phyloP scores from a whole-genome alignment of 1,140 invertebrate species.

The Cherax quadricarinatus region DNA sequence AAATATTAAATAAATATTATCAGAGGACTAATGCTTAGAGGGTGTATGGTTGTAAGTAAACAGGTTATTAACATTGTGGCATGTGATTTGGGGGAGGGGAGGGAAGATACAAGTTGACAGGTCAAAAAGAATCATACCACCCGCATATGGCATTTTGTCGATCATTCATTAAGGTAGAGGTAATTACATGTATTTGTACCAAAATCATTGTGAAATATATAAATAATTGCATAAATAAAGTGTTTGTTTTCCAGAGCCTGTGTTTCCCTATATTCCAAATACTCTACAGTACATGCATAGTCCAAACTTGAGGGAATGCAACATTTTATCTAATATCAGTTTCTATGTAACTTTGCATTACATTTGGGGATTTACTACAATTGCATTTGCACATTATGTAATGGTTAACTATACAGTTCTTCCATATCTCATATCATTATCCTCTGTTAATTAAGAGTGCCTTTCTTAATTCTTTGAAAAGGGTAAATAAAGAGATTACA shows the following conservation, averaged over 20 bases:
- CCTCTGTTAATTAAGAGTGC: too few relatives aligned
- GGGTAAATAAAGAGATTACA: too few relatives aligned
- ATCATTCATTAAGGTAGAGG: conserved; percentile 52
- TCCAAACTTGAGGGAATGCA: too few relatives aligned
- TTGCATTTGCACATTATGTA: too few relatives aligned
- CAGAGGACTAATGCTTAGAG: neutral
- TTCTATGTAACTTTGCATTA: too few relatives aligned
- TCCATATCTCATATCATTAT: too few relatives aligned
- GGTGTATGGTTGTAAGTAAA: neutral
- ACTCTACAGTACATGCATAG: too few relatives aligned
- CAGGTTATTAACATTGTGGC: neutral
- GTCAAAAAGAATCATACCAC: conserved; percentile 32
- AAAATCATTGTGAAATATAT: conserved; percentile 65
- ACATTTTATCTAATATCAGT: too few relatives aligned
- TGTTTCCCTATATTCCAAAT: neutral
- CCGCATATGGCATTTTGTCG: conserved; percentile 56
- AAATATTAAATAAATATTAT: neutral
- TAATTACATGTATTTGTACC: conserved; percentile 65
- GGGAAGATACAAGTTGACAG: conserved; percentile 36
- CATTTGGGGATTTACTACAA: too few relatives aligned
- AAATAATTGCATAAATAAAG: conserved; percentile 66
- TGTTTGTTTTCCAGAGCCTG: conserved; percentile 48
- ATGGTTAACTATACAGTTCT: too few relatives aligned
- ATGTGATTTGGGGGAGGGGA: neutral
- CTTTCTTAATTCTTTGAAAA: too few relatives aligned